Base-by-base conservation (phyloP, 2,888 invertebrate genomes). In the Eristalis pertinax region DNA sequence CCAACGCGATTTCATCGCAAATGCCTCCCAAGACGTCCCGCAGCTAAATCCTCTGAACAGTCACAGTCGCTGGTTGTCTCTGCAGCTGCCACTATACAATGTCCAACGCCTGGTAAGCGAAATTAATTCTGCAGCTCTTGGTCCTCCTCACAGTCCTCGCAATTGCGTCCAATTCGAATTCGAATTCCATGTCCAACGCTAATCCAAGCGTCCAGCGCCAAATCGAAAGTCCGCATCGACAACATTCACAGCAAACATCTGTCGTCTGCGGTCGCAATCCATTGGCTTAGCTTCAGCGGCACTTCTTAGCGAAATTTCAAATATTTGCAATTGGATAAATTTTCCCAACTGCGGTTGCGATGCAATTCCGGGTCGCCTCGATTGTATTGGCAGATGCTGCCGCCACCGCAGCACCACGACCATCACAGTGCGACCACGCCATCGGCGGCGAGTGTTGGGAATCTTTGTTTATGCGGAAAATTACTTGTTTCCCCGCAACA, bases 381-480 rank as follows among this genome's bases (percentile, higher is more conserved):
- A 15, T 70, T 64, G 69, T 75, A 79, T 79, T 32, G 60, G 24
- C 76, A 76, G 76, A 29, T 67, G 67, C 24, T 67, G 67, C 38
- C 8, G 19, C 50, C 50, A 19, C 50, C 50, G 19, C 50, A n/a
- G 15, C 43, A 43, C 43, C 43, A n/a, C 15, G 5, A 8, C 19
- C 19, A 19, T 19, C 50, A 19, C 50, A n/a, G n/a, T 15, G 15
- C n/a, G 38, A 38, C 38, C 38, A 38, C 19, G 8, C 19, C 19
- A n/a, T 4, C 43, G 43, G 43, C 19, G 78, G 77, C 19, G n/a
- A 32, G 24, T n/a, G 43, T 58, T 78, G 68, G 43, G 7, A 78
- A 84, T 78, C 68, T 78, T 73, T 83, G 83, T 78, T 78, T 78
- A 84, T 78, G 67, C 78, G 73, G 73, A 84, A 84, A 84, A 84